These are phyloP conservation scores for Zelleria hepariella DNA, from an alignment of 2,888 invertebrate genomes.

Conservation along the genomic window DNA sequence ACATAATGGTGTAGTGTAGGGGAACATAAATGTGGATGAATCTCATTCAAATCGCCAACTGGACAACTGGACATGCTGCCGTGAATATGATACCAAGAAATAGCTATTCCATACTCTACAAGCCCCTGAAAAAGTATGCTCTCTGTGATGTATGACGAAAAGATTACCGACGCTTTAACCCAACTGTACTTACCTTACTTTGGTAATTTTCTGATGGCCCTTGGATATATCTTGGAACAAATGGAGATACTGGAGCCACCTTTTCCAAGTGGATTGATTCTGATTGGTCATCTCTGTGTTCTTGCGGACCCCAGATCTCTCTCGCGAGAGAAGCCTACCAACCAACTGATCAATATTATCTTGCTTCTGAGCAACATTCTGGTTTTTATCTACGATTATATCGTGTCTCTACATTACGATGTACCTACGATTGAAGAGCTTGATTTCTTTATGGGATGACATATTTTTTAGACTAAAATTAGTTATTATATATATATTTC, in stretches of 20 bases:
- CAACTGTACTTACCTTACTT: slow-evolving; percentile 36
- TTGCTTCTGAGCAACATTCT: slow-evolving; percentile 41
- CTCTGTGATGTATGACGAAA: not conserved
- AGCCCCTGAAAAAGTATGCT: not conserved
- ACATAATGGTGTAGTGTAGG: too few relatives aligned
- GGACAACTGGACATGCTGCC: not conserved
- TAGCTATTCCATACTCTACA: not conserved
- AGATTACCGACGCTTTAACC: slow-evolving; percentile 7
- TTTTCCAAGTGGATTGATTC: slow-evolving; percentile 45
- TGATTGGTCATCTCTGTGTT: slow-evolving; percentile 45
- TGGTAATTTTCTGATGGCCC: slow-evolving; percentile 46
- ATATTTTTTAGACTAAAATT: too few relatives aligned
- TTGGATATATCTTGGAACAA: slow-evolving; percentile 53
- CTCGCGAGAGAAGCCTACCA: slow-evolving; percentile 27
- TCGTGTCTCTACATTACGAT: slow-evolving; percentile 15
- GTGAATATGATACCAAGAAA: not conserved
- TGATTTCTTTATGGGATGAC: not conserved
- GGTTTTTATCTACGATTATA: slow-evolving; percentile 44
- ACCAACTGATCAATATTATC: slow-evolving; percentile 36
- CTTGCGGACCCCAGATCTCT: slow-evolving; percentile 36
- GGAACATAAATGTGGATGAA: not conserved
- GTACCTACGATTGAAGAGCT: slow-evolving; percentile 7
- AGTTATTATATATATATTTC: too few relatives aligned
- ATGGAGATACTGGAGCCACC: slow-evolving; percentile 35
- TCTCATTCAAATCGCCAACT: not conserved